Conservation (phyloP, 2,888 invertebrate genomes). For the Nysson spinosus region DNA sequence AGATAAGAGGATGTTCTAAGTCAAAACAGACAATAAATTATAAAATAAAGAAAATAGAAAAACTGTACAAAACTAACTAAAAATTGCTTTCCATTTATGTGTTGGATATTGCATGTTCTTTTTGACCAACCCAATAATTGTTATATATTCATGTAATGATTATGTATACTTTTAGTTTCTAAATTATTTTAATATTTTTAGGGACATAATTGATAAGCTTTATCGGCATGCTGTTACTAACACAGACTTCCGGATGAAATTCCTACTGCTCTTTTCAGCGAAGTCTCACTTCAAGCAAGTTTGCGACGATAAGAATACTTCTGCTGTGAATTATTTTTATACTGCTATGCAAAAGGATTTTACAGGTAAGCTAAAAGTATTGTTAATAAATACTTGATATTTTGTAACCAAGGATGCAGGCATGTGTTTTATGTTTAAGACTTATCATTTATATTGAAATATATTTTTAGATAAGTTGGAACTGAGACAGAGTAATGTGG, state of each 20-base stretch:
- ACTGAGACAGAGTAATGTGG: conserved; percentile 42
- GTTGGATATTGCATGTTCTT: too few relatives aligned
- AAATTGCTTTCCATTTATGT: too few relatives aligned
- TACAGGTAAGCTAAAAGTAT: too few relatives aligned
- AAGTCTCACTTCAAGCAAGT: conserved; percentile 6
- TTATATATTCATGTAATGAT: too few relatives aligned
- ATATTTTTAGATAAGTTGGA: conserved; percentile 57
- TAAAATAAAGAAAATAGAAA: too few relatives aligned
- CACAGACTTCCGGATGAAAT: conserved; percentile 53
- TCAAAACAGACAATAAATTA: too few relatives aligned
- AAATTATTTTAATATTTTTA: conserved; percentile 2
- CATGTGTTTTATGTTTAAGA: not conserved
- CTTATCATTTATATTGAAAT: not conserved
- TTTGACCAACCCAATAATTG: too few relatives aligned
- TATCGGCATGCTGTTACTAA: conserved; percentile 54
- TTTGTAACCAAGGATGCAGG: not conserved
- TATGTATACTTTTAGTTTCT: not conserved
- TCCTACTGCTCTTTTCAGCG: conserved; percentile 30
- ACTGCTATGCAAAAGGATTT: conserved; percentile 28
- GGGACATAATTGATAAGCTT: conserved; percentile 43
- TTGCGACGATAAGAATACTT: not conserved
- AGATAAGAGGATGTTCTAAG: too few relatives aligned
- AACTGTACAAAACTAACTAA: too few relatives aligned
- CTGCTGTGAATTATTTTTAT: not conserved
- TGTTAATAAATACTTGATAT: conserved; percentile 4